These are phyloP conservation scores for Ligdia adustata DNA, from an alignment of 2,888 invertebrate species.

Conservation along the genomic window DNA sequence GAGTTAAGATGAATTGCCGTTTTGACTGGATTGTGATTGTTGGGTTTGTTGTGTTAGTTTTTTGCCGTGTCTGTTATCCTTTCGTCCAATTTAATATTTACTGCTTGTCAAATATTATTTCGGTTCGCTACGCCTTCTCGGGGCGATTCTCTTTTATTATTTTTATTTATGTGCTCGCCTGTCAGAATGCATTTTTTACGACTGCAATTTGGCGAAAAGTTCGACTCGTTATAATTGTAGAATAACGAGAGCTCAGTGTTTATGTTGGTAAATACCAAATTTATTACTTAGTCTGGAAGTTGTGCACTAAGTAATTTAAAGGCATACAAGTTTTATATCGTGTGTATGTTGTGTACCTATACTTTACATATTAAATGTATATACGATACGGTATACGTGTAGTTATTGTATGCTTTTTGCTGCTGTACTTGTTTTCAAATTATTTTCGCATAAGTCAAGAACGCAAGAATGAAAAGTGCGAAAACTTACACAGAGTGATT, in stretches of 20 bases:
- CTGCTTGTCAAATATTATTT: slow-evolving; percentile 73
- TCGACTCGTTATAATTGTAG: slow-evolving; percentile 52
- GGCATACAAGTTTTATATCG: no score
- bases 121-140: slow-evolving; percentile 54
- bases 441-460: no score
- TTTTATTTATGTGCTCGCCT: slow-evolving; percentile 61
- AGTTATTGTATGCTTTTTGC: no score
- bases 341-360: no score
- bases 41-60: slow-evolving; percentile 52
- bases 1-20: slow-evolving; percentile 67
- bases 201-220: slow-evolving; percentile 57
- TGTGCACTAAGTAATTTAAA: no score
- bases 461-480: no score
- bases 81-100: slow-evolving; percentile 72
- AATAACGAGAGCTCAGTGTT: slow-evolving; percentile 43
- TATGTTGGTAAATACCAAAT: slow-evolving; percentile 31
- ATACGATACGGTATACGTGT: no score
- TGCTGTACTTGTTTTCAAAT: no score
- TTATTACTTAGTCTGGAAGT: slow-evolving; percentile 40
- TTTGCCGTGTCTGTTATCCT: slow-evolving; percentile 55
- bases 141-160: slow-evolving; percentile 55
- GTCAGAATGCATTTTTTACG: slow-evolving; percentile 60
- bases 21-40: slow-evolving; percentile 60
- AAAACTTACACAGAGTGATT: no score
- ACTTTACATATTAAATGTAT: no score